phyloP scores from a whole-genome alignment of 2,797 vertebrate genomes.

The Neoniphon sammara region DNA sequence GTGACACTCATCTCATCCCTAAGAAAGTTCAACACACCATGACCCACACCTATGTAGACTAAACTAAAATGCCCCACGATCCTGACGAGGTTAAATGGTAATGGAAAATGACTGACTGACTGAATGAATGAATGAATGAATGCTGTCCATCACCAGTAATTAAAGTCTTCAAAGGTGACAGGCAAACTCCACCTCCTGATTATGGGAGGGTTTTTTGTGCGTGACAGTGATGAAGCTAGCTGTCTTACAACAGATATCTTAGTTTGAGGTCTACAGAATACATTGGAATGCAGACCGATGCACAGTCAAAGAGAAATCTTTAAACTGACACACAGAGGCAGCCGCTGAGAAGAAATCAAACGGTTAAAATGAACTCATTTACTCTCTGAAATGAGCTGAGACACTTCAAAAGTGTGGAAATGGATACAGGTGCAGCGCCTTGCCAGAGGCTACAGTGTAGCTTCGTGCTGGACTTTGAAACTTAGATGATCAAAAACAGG shows the following conservation, averaged over 20 bases:
- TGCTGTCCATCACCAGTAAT: neutral
- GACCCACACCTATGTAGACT: too few relatives aligned
- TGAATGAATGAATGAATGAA: too few relatives aligned
- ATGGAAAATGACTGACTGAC: too few relatives aligned
- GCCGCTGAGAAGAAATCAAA: neutral
- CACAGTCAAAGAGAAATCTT: conserved; percentile 5
- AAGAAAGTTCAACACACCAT: too few relatives aligned
- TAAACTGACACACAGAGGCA: conserved; percentile 16
- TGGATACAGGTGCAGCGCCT: too few relatives aligned
- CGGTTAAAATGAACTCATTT: conserved; percentile 38
- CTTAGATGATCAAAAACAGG: too few relatives aligned
- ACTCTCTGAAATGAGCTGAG: conserved; percentile 19
- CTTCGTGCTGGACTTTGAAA: too few relatives aligned
- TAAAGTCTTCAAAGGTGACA: neutral
- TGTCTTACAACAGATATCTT: conserved; percentile 42
- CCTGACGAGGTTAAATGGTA: too few relatives aligned
- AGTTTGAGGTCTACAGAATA: too few relatives aligned
- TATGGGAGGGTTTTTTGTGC: neutral
- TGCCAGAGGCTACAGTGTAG: too few relatives aligned
- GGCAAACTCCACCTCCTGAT: conserved; percentile 7
- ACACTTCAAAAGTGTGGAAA: neutral
- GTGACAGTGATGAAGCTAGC: conserved; percentile 29
- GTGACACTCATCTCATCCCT: too few relatives aligned
- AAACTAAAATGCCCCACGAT: too few relatives aligned
- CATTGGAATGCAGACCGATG: conserved; percentile 22